A percentile compares a stretch with the other conserved stretches of the same genome.
These are phyloP conservation scores for Odontophorus gujanensis DNA, from an alignment of 2,113 vertebrate genomes.

Conservation along the genomic window DNA sequence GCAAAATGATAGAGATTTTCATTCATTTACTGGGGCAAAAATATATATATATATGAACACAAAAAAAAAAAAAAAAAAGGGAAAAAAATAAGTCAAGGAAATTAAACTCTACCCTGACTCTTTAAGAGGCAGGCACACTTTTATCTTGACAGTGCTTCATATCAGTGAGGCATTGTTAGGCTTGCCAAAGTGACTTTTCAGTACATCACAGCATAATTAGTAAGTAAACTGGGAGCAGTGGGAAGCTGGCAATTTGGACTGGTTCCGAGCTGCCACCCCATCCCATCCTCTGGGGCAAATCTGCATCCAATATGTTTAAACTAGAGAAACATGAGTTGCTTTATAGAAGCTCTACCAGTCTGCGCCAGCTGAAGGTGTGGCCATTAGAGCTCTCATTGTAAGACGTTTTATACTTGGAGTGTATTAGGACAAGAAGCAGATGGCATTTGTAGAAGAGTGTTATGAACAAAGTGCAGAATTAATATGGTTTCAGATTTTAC, in stretches of 20 bases:
- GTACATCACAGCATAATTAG: background rate
- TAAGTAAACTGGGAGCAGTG: background rate
- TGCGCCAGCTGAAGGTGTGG: background rate
- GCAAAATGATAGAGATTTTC: background rate
- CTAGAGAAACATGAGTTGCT: background rate
- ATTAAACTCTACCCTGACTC: background rate
- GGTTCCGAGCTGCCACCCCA: background rate
- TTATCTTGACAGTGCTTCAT: background rate
- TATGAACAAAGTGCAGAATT: background rate
- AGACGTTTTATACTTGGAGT: fast-evolving
- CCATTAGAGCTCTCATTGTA: background rate
- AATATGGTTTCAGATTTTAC: background rate
- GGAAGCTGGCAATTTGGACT: background rate
- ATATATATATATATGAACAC: background rate
- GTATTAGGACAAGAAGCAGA: background rate
- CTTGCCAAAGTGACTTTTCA: background rate
- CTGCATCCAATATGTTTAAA: background rate
- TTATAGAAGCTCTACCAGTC: background rate
- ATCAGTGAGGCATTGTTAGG: background rate
- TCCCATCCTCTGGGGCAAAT: background rate
- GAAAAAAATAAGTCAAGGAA: background rate
- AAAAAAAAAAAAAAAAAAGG: background rate
- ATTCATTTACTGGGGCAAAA: background rate
- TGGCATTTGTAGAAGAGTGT: background rate
- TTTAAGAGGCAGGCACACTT: background rate